Conservation (phyloP, 2,888 invertebrate genomes). For the Hydropsyche betteni region DNA sequence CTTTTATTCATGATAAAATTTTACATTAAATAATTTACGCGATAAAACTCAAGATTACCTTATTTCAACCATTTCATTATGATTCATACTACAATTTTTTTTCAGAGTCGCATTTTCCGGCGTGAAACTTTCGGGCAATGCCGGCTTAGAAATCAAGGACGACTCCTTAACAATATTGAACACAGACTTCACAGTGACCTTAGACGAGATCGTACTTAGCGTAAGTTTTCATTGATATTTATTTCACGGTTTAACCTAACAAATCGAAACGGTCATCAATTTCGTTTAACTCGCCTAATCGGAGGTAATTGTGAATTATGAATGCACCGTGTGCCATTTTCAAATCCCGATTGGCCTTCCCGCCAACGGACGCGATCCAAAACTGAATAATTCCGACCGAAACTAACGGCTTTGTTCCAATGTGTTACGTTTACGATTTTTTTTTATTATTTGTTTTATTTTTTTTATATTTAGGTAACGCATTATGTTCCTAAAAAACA, state of each 20-base stretch:
- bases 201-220: constrained; percentile 66
- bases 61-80: neutral
- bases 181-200: constrained; percentile 65
- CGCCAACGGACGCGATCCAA: no score
- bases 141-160: constrained; percentile 66
- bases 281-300: no score
- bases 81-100: constrained; percentile 44
- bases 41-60: no score
- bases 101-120: constrained; percentile 66
- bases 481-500: constrained; percentile 64
- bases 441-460: neutral
- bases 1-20: no score
- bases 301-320: no score
- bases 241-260: no score
- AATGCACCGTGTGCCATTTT: no score
- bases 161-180: constrained; percentile 68
- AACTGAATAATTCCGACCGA: no score
- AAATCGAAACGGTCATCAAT: no score
- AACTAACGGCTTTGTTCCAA: no score
- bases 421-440: neutral
- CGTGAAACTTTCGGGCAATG: constrained; percentile 66
- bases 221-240: constrained; percentile 56
- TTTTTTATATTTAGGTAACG: constrained; percentile 56
- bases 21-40: no score
- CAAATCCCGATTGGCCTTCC: no score